A percentile compares a stretch with the other conserved stretches of the same genome.
phyloP scores from a whole-genome alignment of 2,797 vertebrate species.

The Dermochelys coriacea region DNA sequence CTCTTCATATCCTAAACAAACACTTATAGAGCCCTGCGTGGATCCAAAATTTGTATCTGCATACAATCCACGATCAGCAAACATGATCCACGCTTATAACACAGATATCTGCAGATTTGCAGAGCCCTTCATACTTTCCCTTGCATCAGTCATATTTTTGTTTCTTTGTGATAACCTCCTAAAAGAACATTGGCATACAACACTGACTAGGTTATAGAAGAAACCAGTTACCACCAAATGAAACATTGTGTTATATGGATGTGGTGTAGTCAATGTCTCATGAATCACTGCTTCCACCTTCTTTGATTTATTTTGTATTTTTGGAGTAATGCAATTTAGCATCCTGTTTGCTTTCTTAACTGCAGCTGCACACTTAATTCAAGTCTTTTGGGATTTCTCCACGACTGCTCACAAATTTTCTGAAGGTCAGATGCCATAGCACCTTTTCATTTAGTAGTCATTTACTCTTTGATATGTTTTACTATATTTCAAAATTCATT shows the following conservation, averaged over 20 bases:
- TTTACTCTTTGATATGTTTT: background rate
- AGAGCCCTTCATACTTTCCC: background rate
- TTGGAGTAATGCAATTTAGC: background rate
- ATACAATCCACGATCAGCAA: too few species aligned
- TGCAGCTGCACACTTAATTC: background rate
- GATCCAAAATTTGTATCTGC: too few species aligned
- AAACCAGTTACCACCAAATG: background rate
- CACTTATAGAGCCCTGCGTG: too few species aligned
- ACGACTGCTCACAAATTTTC: background rate
- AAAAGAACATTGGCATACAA: background rate
- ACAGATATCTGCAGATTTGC: background rate
- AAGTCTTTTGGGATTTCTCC: slow-evolving; percentile 15
- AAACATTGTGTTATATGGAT: background rate
- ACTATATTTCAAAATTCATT: background rate
- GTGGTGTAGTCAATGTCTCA: background rate
- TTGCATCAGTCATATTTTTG: background rate
- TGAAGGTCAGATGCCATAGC: background rate
- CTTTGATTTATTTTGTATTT: slow-evolving; percentile 26
- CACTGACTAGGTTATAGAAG: background rate
- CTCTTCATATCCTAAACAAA: background rate
- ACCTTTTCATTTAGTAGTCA: background rate
- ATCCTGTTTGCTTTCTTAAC: slow-evolving; percentile 17
- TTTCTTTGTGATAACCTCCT: background rate
- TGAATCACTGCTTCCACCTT: background rate
- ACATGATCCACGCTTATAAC: too few species aligned